A percentile compares a stretch with the other conserved stretches of the same genome.
phyloP scores from a whole-genome alignment of 2,888 invertebrate genomes.

The Tridacna gigas region DNA sequence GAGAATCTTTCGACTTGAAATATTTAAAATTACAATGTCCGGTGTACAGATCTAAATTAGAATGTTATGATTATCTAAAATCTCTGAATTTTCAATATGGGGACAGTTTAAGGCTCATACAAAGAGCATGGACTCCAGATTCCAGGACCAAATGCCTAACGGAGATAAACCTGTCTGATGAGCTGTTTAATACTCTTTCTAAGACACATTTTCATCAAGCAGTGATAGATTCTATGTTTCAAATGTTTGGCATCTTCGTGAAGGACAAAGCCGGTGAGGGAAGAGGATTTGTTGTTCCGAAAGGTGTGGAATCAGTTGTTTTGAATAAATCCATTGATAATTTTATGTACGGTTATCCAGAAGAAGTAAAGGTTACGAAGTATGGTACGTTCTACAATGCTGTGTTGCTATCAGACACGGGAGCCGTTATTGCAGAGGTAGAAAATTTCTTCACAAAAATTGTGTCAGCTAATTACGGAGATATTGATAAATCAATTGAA shows the following conservation, averaged over 20 bases:
- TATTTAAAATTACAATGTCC: slow-evolving; percentile 46
- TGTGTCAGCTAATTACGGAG: background rate
- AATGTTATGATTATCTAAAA: slow-evolving; percentile 48
- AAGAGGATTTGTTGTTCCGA: slow-evolving; percentile 57
- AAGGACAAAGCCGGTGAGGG: slow-evolving; percentile 34
- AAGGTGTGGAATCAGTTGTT: slow-evolving; percentile 54
- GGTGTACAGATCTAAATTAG: slow-evolving; percentile 24
- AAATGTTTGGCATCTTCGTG: slow-evolving; percentile 61
- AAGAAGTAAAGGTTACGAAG: slow-evolving; percentile 55
- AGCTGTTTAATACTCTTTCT: slow-evolving; percentile 49
- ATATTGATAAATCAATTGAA: background rate
- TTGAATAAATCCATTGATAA: slow-evolving; percentile 58
- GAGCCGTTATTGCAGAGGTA: slow-evolving; percentile 69
- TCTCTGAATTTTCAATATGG: slow-evolving; percentile 60
- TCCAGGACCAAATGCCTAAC: slow-evolving; percentile 59
- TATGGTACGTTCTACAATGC: slow-evolving; percentile 63
- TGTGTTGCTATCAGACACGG: slow-evolving; percentile 61
- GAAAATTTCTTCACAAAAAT: slow-evolving; percentile 57
- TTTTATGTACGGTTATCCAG: slow-evolving; percentile 65
- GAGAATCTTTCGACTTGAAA: slow-evolving; percentile 31
- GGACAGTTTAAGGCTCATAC: slow-evolving; percentile 48
- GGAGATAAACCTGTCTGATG: slow-evolving; percentile 57
- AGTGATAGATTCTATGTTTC: slow-evolving; percentile 69
- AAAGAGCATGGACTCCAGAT: slow-evolving; percentile 49
- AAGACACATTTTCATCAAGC: slow-evolving; percentile 69